Evolutionary conservation across 2,888 invertebrate genomes (phyloP).

Genomic region (Tetrapedia diversipes): DNA sequence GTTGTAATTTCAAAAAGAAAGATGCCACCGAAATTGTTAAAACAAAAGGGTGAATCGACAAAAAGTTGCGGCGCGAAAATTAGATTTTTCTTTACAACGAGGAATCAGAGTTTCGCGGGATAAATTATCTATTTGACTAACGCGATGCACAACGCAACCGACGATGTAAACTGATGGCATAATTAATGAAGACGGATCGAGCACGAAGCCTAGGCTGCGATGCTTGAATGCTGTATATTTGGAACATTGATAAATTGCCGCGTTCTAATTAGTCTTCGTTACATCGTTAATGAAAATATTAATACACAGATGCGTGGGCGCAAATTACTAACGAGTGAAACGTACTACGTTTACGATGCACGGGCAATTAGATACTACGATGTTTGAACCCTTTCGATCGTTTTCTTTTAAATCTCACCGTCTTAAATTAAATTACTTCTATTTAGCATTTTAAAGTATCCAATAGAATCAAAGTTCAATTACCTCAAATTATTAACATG

Average conservation of each 20-base stretch:
- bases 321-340: neutral
- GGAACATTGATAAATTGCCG: conserved; percentile 45
- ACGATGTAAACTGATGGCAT: conserved; percentile 47
- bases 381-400: neutral
- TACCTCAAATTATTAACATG: too few species aligned
- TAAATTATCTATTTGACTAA: conserved; percentile 34
- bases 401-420: neutral
- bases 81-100: neutral
- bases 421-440: too few species aligned
- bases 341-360: too few species aligned
- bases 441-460: too few species aligned
- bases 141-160: conserved; percentile 39
- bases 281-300: conserved; percentile 46
- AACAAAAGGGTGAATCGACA: too few species aligned
- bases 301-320: neutral
- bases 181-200: conserved; percentile 55
- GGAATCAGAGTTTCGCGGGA: too few species aligned
- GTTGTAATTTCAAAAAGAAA: too few species aligned
- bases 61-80: too few species aligned
- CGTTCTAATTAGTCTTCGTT: conserved; percentile 40
- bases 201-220: conserved; percentile 27
- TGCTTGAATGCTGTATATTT: conserved; percentile 38
- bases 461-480: too few species aligned
- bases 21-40: too few species aligned
- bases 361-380: neutral